A percentile compares a stretch with the other conserved stretches of the same genome.
Conservation (phyloP, 2,797 vertebrate genomes). For the Thunnus albacares region DNA sequence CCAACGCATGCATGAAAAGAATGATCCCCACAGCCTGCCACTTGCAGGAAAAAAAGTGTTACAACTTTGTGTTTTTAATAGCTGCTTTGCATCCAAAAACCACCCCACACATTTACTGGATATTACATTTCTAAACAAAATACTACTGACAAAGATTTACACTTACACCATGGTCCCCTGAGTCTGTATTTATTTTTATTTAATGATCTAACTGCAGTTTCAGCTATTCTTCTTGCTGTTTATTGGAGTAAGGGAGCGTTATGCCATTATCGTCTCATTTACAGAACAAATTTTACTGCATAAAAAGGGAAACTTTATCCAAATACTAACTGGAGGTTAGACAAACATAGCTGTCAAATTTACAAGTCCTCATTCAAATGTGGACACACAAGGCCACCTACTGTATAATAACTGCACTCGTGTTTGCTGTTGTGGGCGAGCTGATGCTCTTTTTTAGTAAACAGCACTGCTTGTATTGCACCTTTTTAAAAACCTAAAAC, state of each 20-base stretch:
- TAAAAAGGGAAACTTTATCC: conserved; percentile 20
- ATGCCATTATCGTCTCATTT: conserved; percentile 32
- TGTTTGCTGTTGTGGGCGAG: conserved; percentile 63
- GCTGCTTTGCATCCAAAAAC: not conserved
- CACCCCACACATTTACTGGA: not conserved
- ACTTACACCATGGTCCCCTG: not conserved
- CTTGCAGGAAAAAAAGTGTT: conserved; percentile 18
- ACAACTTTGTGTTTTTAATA: not conserved
- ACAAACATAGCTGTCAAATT: conserved; percentile 52
- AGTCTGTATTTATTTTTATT: conserved; percentile 10
- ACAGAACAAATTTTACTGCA: conserved; percentile 33
- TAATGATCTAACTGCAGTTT: conserved; percentile 11
- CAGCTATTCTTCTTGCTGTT: conserved; percentile 18
- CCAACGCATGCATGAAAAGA: conserved; percentile 44
- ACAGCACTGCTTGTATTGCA: conserved; percentile 54
- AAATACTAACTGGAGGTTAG: conserved; percentile 23
- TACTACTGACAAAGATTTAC: conserved; percentile 1
- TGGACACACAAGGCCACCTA: conserved; percentile 45
- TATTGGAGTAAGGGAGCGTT: conserved; percentile 39
- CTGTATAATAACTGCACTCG: conserved; percentile 42
- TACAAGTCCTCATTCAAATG: conserved; percentile 32
- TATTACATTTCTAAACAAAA: conserved; percentile 23
- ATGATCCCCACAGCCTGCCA: conserved; percentile 23
- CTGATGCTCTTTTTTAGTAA: conserved; percentile 50
- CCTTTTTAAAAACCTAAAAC: conserved; percentile 59